Conservation (phyloP, 2,888 invertebrate species). For the Orchestes rusci region DNA sequence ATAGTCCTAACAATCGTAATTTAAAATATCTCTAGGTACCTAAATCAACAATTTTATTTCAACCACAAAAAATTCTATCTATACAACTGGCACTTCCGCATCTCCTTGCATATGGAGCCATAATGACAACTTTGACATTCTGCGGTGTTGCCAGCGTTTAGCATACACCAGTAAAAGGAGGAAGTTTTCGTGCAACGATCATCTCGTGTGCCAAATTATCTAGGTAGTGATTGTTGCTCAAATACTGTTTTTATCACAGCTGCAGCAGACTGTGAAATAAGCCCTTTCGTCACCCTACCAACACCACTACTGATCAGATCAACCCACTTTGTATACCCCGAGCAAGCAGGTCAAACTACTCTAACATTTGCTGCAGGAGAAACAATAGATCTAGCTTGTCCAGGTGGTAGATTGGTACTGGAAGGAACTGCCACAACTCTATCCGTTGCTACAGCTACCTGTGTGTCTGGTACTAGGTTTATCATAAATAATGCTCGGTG, state of each 20-base stretch:
- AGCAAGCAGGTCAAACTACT: neutral
- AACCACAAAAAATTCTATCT: too few relatives aligned
- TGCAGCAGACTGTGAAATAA: constrained; percentile 10
- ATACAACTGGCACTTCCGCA: too few relatives aligned
- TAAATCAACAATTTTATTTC: too few relatives aligned
- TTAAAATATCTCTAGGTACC: too few relatives aligned
- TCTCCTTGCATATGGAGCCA: too few relatives aligned
- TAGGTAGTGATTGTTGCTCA: too few relatives aligned
- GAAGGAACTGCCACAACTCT: constrained; percentile 16
- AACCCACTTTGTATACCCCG: constrained; percentile 14
- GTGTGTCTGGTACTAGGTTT: constrained; percentile 31
- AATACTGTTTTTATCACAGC: neutral
- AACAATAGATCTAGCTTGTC: constrained; percentile 25
- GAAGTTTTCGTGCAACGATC: too few relatives aligned
- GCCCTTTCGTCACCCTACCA: constrained; percentile 8
- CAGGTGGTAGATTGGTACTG: constrained; percentile 25
- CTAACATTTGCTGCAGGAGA: constrained; percentile 15
- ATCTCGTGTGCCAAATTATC: too few relatives aligned
- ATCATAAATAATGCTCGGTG: constrained; percentile 22
- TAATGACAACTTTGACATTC: too few relatives aligned
- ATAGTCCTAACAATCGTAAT: too few relatives aligned
- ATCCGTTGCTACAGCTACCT: constrained; percentile 27
- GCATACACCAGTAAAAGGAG: too few relatives aligned
- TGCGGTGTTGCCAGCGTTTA: too few relatives aligned
- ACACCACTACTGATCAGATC: constrained; percentile 11